Evolutionary conservation across 1,140 invertebrate species (phyloP), one percentile per base, ranked within the genome.

Genomic region (Druon quercuslanigerum): DNA sequence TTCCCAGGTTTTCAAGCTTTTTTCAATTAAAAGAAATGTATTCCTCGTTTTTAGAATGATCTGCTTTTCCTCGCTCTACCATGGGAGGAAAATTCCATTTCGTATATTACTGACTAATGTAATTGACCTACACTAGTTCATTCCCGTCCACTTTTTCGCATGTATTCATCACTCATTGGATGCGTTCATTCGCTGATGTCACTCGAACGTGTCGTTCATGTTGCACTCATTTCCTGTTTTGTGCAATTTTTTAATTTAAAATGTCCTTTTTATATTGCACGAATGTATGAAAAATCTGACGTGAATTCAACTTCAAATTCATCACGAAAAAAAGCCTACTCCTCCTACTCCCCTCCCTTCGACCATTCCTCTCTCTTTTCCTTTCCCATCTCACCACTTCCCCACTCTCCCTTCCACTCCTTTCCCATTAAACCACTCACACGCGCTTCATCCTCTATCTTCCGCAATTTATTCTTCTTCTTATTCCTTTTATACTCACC

Each of bases 161-260:
- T 66, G 33, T 40, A 40, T 66, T 33, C 12, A 40, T 66, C 14
- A 40, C 40, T 14, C 20, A 66, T 66, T n/a, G 60, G 25, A 16
- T 40, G 25, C 20, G 14, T 66, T 33, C 33, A 12, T 66, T 46
- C 16, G 40, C 33, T 66, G 25, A 66, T 66, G 60, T 66, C 60
- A 33, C 46, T 66, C 16, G 12, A 66, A 33, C n/a, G 16, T 16
- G 20, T 40, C 25, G 13, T 5, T n/a, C 60, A 57, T n/a, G n/a
- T 66, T 40, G 9, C 20, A 46, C 6, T 40, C 60, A 66, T 66
- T 46, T 66, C 60, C 17, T 66, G 33, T 33, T 66, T 66, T 66
- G 46, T 66, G 25, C 60, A 5, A 40, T 25, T 25, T 46, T 66
- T 66, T n/a, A 66, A 46, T 40, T 8, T 66, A 1, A 40, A 66